Evolutionary conservation across 2,888 invertebrate species (phyloP).

Genomic region (Micoletzkya japonica): DNA sequence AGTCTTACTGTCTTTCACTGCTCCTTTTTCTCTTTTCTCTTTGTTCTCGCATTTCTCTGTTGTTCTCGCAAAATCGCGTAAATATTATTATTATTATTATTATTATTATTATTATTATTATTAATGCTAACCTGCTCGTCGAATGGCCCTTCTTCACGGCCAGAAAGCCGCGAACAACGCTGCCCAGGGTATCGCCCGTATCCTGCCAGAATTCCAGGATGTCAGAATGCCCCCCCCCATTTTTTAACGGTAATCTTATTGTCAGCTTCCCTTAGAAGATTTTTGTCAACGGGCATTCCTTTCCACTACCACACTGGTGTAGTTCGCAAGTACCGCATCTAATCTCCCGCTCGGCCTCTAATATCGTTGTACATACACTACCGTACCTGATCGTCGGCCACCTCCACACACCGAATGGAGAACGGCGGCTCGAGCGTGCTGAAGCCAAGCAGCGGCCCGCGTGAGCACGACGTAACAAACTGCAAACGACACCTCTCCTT

Average conservation of each 20-base stretch:
- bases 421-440: slow-evolving; percentile 93
- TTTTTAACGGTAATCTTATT: slow-evolving; percentile 2
- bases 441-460: slow-evolving; percentile 93
- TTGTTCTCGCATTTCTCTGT: too few relatives aligned
- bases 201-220: slow-evolving; percentile 65
- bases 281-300: not conserved
- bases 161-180: slow-evolving; percentile 95
- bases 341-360: too few relatives aligned
- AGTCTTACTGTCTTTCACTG: too few relatives aligned
- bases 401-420: slow-evolving; percentile 97
- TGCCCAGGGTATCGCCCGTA: slow-evolving; percentile 76
- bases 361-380: too few relatives aligned
- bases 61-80: not conserved
- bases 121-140: slow-evolving; percentile 65
- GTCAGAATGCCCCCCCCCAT: not conserved
- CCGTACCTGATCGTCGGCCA: slow-evolving; percentile 85
- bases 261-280: not conserved
- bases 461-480: slow-evolving; percentile 96
- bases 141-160: slow-evolving; percentile 93
- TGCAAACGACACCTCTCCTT: slow-evolving; percentile 71
- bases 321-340: too few relatives aligned
- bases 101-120: not conserved
- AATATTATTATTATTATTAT: not conserved
- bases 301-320: not conserved
- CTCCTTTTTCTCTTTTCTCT: too few relatives aligned